Percentiles rank a stretch among this genome's conserved stretches.
Evolutionary conservation across 2,113 vertebrate genomes (phyloP).

Genomic region (Morphnarchus princeps): DNA sequence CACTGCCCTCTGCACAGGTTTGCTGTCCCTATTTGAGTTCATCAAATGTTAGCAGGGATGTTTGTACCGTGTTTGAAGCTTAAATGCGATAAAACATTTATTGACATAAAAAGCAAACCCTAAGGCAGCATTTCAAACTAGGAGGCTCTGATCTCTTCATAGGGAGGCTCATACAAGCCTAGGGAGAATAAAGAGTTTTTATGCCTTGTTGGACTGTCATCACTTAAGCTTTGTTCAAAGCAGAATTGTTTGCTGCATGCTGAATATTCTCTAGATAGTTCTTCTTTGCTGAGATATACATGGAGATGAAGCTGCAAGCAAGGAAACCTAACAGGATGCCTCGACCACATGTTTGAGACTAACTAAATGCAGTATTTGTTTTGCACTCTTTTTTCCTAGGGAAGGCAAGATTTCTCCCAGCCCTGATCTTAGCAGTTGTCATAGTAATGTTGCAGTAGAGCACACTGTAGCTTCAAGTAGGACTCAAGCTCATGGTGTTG

Average conservation of each 20-base stretch:
- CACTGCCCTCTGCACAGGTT: not conserved
- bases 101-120: slow-evolving; percentile 60
- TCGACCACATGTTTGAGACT: not conserved
- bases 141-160: slow-evolving; percentile 49
- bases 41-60: slow-evolving; percentile 38
- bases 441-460: slow-evolving; percentile 7
- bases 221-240: slow-evolving; percentile 25
- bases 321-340: not conserved
- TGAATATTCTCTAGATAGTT: slow-evolving; percentile 26
- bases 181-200: slow-evolving; percentile 37
- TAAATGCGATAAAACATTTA: slow-evolving; percentile 64
- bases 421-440: not conserved
- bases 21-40: not conserved
- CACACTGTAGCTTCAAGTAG: not conserved
- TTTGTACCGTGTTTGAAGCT: slow-evolving; percentile 17
- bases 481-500: not conserved
- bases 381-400: not conserved
- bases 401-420: not conserved
- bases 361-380: slow-evolving; percentile 5
- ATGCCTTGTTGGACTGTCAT: slow-evolving; percentile 35
- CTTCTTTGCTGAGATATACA: not conserved
- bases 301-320: not conserved
- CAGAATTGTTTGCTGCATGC: not conserved
- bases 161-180: slow-evolving; percentile 41
- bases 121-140: slow-evolving; percentile 50